Conservation (phyloP, 2,113 vertebrate species). For the Phoenicopterus ruber region DNA sequence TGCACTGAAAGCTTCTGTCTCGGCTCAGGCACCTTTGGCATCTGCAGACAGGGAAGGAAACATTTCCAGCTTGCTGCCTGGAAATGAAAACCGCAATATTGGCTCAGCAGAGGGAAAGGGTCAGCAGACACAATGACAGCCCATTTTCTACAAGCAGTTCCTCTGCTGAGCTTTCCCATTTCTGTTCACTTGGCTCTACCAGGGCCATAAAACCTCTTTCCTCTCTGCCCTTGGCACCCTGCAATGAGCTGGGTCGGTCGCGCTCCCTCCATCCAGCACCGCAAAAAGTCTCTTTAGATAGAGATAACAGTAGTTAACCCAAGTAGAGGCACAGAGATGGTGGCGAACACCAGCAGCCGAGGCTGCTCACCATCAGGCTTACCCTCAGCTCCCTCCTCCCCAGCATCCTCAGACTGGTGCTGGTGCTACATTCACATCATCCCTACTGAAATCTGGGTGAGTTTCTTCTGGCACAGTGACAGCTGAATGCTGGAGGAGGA, state of each 20-base stretch:
- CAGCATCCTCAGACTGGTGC: not conserved
- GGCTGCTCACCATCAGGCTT: not conserved
- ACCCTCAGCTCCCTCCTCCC: too few species aligned
- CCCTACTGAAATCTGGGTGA: rapidly evolving
- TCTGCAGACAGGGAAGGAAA: not conserved
- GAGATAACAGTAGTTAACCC: not conserved
- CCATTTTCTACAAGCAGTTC: not conserved
- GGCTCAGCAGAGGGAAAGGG: not conserved
- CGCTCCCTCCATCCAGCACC: too few species aligned
- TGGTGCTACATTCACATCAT: rapidly evolving
- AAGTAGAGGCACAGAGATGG: not conserved
- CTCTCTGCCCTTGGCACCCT: not conserved
- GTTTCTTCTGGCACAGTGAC: not conserved
- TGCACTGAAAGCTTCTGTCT: not conserved
- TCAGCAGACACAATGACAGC: not conserved
- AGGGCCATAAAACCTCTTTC: not conserved
- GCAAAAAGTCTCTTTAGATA: not conserved
- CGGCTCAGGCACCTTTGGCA: not conserved
- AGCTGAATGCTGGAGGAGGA: not conserved
- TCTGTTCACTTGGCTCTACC: not conserved
- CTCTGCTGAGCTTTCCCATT: not conserved
- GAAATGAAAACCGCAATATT: not conserved
- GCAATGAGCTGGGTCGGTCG: rapidly evolving
- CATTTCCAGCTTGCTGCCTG: not conserved
- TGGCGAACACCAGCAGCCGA: not conserved